Base-by-base conservation (phyloP, 2,797 vertebrate genomes). In the Furcifer pardalis region DNA sequence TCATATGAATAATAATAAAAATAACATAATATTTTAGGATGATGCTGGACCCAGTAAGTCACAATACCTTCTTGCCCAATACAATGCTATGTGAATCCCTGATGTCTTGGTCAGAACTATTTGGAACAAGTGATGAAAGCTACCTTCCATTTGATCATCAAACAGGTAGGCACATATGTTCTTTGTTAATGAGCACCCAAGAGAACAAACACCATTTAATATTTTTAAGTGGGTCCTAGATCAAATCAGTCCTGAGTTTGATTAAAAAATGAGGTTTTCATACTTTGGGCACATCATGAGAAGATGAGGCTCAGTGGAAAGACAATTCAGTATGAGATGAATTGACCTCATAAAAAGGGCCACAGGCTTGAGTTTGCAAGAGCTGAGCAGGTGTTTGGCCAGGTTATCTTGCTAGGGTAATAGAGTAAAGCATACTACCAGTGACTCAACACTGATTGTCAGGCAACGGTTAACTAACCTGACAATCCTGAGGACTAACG, bases 31-130 rank as follows among this genome's bases (percentile, higher is more conserved):
- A 1, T 91, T 90, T 82, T 88, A 95, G 94, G 89, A 91, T 87
- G 86, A 95, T 95, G 93, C 83, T 95, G 92, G 92, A 94, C 84
- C 94, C 94, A 0, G 90, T 94, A 85, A 91, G 90, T 40, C 92
- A 91, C 42, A 94, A 90, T 87, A 89, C 56, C 8, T 93, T 94
- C 83, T 90, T 94, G 84, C 90, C 93, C 81, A 93, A 87, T 82
- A 5, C 89, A 0, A 82, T 89, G 77, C 87, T 93, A 88, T 94
- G 92, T 0, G 93, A 94, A 82, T 87, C 94, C 42, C 87, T 94
- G 80, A 90, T 92, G 89, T 91, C 95, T 78, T 95, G 90, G 87
- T 94, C 91, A 4, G 92, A 94, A 77, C 73, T 95, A 77, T 92
- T 90, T 87, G 88, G 90, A 86, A 89, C 85, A 68, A 32, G 49